phyloP scores from a whole-genome alignment of 2,113 vertebrate genomes.

The Rhabdomys dilectus region DNA sequence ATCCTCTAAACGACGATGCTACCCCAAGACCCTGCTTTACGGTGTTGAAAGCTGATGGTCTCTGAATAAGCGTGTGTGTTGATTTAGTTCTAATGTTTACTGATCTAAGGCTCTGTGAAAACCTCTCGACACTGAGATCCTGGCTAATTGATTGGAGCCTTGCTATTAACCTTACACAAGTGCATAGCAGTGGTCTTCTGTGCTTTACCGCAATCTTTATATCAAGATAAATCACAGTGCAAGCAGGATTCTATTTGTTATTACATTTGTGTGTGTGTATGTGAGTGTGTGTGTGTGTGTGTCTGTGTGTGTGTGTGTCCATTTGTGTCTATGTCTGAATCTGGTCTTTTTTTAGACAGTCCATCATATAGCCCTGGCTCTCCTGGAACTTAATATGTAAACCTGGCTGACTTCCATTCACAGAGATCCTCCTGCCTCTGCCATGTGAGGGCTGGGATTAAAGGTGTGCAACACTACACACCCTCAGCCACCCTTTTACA shows the following conservation, averaged over 20 bases:
- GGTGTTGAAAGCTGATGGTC: neutral
- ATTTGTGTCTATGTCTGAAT: neutral
- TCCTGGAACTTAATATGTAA: neutral
- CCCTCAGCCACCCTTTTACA: neutral
- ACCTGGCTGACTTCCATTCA: neutral
- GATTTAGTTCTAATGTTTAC: neutral
- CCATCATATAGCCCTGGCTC: neutral
- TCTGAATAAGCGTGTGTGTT: neutral
- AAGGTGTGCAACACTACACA: neutral
- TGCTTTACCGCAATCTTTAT: constrained; percentile 67
- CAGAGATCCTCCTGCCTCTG: neutral
- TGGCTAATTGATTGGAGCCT: neutral
- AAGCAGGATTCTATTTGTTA: constrained; percentile 21
- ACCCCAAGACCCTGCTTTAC: neutral
- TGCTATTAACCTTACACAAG: neutral
- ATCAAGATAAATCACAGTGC: constrained; percentile 66
- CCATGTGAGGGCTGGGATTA: neutral
- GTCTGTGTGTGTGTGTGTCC: neutral
- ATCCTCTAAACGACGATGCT: neutral
- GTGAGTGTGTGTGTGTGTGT: neutral
- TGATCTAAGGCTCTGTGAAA: constrained; percentile 4
- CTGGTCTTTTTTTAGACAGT: neutral
- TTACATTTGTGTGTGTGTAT: neutral
- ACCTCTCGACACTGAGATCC: constrained; percentile 10
- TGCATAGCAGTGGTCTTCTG: neutral